phyloP scores from a whole-genome alignment of 1,140 invertebrate genomes.

The Sarcophaga bullata region DNA sequence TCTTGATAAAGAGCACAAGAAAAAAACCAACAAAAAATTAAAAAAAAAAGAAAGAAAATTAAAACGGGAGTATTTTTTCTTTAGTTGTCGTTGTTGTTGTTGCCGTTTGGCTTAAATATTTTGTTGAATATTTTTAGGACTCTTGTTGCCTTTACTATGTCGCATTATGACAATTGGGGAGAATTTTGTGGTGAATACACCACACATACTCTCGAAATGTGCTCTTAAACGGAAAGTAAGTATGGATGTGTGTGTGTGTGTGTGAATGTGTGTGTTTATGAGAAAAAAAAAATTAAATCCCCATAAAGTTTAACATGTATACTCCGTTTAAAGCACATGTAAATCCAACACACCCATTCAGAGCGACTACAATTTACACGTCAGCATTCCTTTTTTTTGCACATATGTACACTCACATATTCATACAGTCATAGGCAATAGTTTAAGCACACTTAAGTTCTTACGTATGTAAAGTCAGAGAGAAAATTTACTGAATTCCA shows the following conservation, averaged over 20 bases:
- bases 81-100: not conserved
- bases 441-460: too few relatives aligned
- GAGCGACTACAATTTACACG: too few relatives aligned
- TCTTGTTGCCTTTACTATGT: constrained; percentile 29
- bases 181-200: constrained; percentile 33
- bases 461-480: too few relatives aligned
- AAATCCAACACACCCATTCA: not conserved
- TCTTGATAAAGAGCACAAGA: constrained; percentile 28
- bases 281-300: not conserved
- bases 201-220: not conserved
- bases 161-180: constrained; percentile 38
- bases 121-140: constrained; percentile 14
- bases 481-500: too few relatives aligned
- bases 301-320: not conserved
- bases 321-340: not conserved
- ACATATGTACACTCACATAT: too few relatives aligned
- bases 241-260: not conserved
- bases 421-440: too few relatives aligned
- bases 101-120: constrained; percentile 4
- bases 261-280: not conserved
- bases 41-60: not conserved
- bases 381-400: too few relatives aligned
- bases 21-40: not conserved
- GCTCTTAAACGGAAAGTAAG: not conserved
- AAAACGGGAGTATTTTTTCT: not conserved